These are phyloP conservation scores for Pempheris klunzingeri DNA, from an alignment of 2,797 vertebrate genomes.

Conservation along the genomic window DNA sequence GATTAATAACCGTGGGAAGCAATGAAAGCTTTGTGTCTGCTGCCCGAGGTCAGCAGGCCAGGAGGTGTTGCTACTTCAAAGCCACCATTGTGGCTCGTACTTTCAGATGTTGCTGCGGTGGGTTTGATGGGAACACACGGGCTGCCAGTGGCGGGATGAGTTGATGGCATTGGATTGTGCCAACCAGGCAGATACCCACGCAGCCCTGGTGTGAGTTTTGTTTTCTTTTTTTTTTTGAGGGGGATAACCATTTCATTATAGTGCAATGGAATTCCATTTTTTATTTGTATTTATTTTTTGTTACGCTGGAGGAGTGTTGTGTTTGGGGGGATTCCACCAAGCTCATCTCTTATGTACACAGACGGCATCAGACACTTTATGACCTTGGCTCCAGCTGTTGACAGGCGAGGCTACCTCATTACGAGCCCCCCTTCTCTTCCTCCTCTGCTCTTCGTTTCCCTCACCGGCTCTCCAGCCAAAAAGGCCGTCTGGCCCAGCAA, in stretches of 20 bases:
- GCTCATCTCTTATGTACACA: slow-evolving; percentile 48
- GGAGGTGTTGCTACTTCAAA: slow-evolving; percentile 81
- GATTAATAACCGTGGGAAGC: slow-evolving; percentile 96
- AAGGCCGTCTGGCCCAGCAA: slow-evolving; percentile 40
- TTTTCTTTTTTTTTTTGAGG: background rate
- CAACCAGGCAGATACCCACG: slow-evolving; percentile 23
- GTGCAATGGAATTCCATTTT: background rate
- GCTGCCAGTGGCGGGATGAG: slow-evolving; percentile 45
- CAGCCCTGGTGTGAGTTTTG: background rate
- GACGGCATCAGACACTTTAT: slow-evolving; percentile 52
- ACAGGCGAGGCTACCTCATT: slow-evolving; percentile 63
- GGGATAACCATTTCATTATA: slow-evolving; percentile 1
- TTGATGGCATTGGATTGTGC: slow-evolving; percentile 20
- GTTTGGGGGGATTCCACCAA: slow-evolving; percentile 49
- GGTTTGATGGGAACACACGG: slow-evolving; percentile 49
- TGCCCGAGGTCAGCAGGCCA: slow-evolving; percentile 79
- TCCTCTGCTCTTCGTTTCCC: slow-evolving; percentile 31
- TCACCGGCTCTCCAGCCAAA: slow-evolving; percentile 36
- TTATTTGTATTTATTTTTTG: slow-evolving; percentile 18
- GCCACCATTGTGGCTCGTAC: slow-evolving; percentile 61
- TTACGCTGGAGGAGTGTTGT: slow-evolving; percentile 10
- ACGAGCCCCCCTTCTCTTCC: background rate
- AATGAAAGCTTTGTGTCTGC: slow-evolving; percentile 82
- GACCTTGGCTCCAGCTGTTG: slow-evolving; percentile 70
- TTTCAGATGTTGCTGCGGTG: slow-evolving; percentile 48